Conservation (phyloP, 2,888 invertebrate genomes). For the Pyrrhia umbra region DNA sequence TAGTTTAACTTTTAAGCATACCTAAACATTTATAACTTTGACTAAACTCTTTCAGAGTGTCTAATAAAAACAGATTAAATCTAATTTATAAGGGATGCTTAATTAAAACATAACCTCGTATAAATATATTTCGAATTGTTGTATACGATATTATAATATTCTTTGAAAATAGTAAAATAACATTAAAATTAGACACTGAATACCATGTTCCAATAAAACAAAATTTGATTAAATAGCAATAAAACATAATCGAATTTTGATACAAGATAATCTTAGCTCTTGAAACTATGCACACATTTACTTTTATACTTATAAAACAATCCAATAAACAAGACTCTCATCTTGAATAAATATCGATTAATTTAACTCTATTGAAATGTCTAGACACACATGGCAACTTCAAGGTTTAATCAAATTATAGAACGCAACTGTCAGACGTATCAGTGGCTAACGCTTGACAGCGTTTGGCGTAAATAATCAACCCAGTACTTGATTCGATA, state of each 20-base stretch:
- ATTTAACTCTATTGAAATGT: background rate
- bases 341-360: slow-evolving; percentile 18
- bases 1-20: too few species aligned
- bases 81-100: too few species aligned
- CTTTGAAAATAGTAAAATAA: too few species aligned
- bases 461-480: slow-evolving; percentile 77
- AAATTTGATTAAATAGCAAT: slow-evolving; percentile 5
- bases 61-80: too few species aligned
- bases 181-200: background rate
- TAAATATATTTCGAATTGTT: too few species aligned
- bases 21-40: too few species aligned
- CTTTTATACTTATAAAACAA: background rate
- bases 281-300: background rate
- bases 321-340: background rate
- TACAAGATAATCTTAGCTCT: slow-evolving; percentile 9
- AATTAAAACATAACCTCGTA: too few species aligned
- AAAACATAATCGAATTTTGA: slow-evolving; percentile 20
- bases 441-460: slow-evolving; percentile 63
- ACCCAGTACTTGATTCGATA: slow-evolving; percentile 71
- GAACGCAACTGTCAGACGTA: slow-evolving; percentile 33
- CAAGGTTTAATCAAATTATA: slow-evolving; percentile 21
- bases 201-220: slow-evolving; percentile 5
- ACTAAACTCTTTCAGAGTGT: too few species aligned
- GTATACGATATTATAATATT: too few species aligned
- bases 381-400: background rate